Evolutionary conservation across 2,113 vertebrate genomes (phyloP).

Genomic region (Prolemur simus): DNA sequence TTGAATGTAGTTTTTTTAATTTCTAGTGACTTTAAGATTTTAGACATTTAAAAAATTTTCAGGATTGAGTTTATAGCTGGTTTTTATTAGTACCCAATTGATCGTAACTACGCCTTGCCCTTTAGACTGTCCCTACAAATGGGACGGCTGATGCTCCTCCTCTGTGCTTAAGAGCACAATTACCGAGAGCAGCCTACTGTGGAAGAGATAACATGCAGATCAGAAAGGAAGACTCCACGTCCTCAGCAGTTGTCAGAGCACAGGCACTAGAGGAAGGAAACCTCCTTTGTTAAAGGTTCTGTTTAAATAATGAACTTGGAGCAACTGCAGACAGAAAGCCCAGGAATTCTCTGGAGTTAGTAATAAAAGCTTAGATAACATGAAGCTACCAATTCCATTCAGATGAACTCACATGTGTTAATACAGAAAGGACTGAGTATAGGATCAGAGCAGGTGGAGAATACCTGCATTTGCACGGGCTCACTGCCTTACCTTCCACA

Average conservation of each 20-base stretch:
- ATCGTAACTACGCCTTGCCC: neutral
- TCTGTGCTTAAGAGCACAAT: neutral
- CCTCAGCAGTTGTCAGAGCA: neutral
- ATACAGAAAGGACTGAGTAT: neutral
- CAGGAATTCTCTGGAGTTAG: neutral
- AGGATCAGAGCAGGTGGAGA: neutral
- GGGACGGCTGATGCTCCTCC: neutral
- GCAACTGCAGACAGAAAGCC: neutral
- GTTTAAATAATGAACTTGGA: neutral
- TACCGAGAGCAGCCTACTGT: neutral
- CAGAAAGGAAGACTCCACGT: neutral
- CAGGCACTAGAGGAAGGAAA: neutral
- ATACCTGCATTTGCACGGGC: neutral
- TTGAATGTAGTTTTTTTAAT: neutral
- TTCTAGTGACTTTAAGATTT: constrained; percentile 14
- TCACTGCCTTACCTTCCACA: neutral
- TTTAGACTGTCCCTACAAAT: neutral
- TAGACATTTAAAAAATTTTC: neutral
- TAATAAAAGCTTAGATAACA: neutral
- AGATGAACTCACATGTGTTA: neutral
- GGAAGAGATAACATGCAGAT: neutral
- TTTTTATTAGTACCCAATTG: neutral
- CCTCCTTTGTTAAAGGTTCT: neutral
- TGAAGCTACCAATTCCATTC: neutral
- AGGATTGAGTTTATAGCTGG: neutral